Base-by-base conservation (phyloP, 2,888 invertebrate species). In the Athalia rosae region DNA sequence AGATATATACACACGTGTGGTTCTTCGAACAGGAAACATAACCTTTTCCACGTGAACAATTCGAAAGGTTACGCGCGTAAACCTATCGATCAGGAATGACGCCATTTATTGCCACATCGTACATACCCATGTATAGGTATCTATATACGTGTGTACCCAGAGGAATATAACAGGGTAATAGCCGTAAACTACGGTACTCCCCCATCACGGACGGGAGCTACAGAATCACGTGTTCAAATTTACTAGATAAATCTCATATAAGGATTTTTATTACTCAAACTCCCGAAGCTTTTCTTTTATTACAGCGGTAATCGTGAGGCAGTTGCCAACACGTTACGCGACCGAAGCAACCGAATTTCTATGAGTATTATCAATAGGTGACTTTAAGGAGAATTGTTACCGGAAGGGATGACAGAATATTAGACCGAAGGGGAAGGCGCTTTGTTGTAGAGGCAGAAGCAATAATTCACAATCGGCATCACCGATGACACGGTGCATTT, bases 401-500 rank as follows among this genome's bases (percentile, higher is more conserved):
- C n/a, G n/a, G n/a, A 9, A 4, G 62, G 47, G 48, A 47, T 15
- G 74, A 59, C 61, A 61, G 59, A 61, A 62, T 9, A 13, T 48
- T 48, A 61, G n/a, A 28, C 28, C 28, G 61, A 59, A 41, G 58
- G 28, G 50, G 7, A 61, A 45, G 11, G 48, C 59, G 15, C 73
- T 15, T 73, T 47, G 59, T 73, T 47, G 59, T 43, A 47, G 45
- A 43, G 59, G 59, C 71, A 71, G 58, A 58, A 64, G 64, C 28
- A 63, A 9, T 63, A 45, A 13, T 15, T 6, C 64, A 59, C 59
- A 61, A 9, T 61, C 48, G 71, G 67, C 59, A 77, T 77, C 64
- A 78, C 78, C 80, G 81, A 83, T 83, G 82, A 83, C 82, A 81
- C 79, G 80, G 82, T 81, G 80, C 79, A 83, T 83, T 83, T 80